These are phyloP conservation scores for Engystomops pustulosus DNA, from an alignment of 2,113 vertebrate species.

Conservation along the genomic window DNA sequence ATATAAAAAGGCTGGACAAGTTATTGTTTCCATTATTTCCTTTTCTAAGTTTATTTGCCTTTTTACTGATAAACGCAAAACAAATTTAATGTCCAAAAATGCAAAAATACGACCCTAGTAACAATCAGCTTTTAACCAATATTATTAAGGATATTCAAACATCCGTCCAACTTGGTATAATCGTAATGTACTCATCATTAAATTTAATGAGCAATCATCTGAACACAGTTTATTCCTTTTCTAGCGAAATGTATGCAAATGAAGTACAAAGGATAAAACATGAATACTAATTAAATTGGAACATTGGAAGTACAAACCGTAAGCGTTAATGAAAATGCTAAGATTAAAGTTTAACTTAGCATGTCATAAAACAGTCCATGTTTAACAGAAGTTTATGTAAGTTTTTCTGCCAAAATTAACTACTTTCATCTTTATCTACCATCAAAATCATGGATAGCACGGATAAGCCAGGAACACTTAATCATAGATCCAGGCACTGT, in stretches of 20 bases:
- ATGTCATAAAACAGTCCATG: background rate
- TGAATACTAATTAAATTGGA: constrained; percentile 32
- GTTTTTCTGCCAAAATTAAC: background rate
- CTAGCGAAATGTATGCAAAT: constrained; percentile 46
- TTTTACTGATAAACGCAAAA: background rate
- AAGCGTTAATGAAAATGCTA: constrained; percentile 15
- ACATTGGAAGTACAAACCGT: background rate
- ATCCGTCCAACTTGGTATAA: constrained; percentile 25
- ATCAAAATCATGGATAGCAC: no score
- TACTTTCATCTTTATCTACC: background rate
- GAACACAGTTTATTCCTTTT: constrained; percentile 40
- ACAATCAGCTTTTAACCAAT: background rate
- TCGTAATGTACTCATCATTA: constrained; percentile 46
- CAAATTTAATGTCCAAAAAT: background rate
- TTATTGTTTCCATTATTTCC: background rate
- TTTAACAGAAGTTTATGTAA: background rate
- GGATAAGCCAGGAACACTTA: no score
- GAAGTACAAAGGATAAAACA: constrained; percentile 51
- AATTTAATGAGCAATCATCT: constrained; percentile 45
- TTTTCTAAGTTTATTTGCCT: background rate
- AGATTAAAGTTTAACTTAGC: background rate
- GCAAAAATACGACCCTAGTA: background rate
- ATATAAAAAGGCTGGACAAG: background rate
- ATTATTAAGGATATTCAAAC: constrained; percentile 25
- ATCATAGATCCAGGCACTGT: no score